Evolutionary conservation across 2,888 invertebrate species (phyloP), one percentile per base, ranked within the genome.

Genomic region (Griposia aprilina): DNA sequence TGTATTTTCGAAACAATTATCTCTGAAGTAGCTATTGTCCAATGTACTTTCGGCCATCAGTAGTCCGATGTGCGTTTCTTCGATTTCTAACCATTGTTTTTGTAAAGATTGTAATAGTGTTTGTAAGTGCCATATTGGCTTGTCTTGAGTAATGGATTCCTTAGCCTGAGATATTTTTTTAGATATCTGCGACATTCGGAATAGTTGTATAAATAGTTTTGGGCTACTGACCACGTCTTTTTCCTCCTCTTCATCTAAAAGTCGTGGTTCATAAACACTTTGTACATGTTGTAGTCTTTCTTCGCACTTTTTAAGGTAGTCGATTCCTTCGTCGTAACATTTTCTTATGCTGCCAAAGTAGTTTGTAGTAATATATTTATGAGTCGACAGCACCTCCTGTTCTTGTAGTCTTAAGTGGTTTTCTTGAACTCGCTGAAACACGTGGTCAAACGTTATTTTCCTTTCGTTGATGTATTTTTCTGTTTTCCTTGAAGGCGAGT

Each of bases 351-450:
- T 55, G 52, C 13, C 23, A 68, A 68, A 55, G 30, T 68, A 68
- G 68, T 68, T 41, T 23, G 55, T 68, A 68, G 68, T 57, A 41
- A 41, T 45, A 41, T 69, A 36, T 57, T 55, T 69, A 69, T 69
- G n/a, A 69, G 69, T 69, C 41, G 69, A 69, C 15, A 69, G 23
- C 23, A 69, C 55, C 55, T 69, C 41, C 15, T n/a, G 55, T n/a
- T 57, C 55, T 15, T 26, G 55, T 68, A 68, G 55, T 68, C 23
- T 30, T 36, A 36, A 68, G 52, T 68, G 36, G 30, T 68, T 55
- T 55, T 36, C 55, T 50, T 66, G 26, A 67, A 67, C 30, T 30
- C 50, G 50, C 55, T 69, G 68, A 55, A 69, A 69, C 41, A 69
- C 23, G 15, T 57, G 52, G 55, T 57, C 13, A 7, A 57, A 57